Percentiles rank a stretch among this genome's conserved stretches.
phyloP scores from a whole-genome alignment of 2,888 invertebrate genomes.

The Odontothrips loti region DNA sequence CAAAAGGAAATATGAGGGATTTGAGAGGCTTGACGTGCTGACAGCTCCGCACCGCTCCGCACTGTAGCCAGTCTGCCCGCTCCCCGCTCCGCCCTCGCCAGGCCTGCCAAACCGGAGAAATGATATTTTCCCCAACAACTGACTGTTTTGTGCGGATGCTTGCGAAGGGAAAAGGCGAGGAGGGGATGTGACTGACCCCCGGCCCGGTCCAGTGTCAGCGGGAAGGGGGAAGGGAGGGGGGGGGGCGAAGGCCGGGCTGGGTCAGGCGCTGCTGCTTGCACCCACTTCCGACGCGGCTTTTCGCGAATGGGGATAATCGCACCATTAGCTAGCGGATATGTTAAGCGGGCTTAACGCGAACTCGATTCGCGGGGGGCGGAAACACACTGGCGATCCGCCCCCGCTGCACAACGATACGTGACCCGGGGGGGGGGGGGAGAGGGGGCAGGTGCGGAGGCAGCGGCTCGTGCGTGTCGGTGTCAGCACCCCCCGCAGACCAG shows the following conservation, averaged over 20 bases:
- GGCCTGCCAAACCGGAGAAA: constrained; percentile 1
- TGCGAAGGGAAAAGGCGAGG: neutral
- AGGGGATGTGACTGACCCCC: neutral
- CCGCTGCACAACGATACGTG: neutral
- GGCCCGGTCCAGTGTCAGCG: neutral
- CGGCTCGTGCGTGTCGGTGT: too few relatives aligned
- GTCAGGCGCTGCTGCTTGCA: neutral
- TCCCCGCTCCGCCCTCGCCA: neutral
- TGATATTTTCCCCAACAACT: constrained; percentile 1
- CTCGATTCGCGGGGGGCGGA: too few relatives aligned
- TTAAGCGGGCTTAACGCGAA: too few relatives aligned
- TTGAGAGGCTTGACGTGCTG: constrained; percentile 24
- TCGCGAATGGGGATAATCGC: too few relatives aligned
- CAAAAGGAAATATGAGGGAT: constrained; percentile 20
- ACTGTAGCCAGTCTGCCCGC: neutral
- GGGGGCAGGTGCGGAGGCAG: neutral
- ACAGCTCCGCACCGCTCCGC: neutral
- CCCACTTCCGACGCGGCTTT: too few relatives aligned
- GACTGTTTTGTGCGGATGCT: neutral
- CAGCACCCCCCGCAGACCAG: too few relatives aligned
- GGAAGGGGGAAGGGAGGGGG: neutral
- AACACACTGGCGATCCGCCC: too few relatives aligned
- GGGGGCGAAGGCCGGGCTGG: neutral
- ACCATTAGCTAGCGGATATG: too few relatives aligned
- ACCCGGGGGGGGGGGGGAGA: neutral